Conservation (phyloP, 2,113 vertebrate genomes). For the Engystomops pustulosus region DNA sequence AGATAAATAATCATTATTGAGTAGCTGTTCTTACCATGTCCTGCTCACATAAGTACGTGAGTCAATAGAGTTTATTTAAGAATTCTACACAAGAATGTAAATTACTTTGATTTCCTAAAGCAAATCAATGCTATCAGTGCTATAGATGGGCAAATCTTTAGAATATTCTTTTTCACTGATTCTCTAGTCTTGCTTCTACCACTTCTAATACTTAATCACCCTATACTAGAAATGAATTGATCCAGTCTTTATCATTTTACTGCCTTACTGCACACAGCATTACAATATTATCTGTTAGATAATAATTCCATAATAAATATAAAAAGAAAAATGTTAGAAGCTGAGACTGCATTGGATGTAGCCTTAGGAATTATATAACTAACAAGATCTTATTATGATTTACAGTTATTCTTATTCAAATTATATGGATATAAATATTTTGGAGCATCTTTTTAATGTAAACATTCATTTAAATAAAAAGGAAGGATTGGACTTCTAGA, state of each 20-base stretch:
- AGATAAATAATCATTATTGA: too few relatives aligned
- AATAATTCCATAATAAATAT: not conserved
- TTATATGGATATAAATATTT: conserved; percentile 52
- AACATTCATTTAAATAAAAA: conserved; percentile 57
- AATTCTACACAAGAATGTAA: not conserved
- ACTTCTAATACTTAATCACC: not conserved
- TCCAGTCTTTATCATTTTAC: not conserved
- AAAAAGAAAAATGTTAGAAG: not conserved
- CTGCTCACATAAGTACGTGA: too few relatives aligned
- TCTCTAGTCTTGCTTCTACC: not conserved
- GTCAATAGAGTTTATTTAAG: not conserved
- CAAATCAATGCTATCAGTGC: not conserved
- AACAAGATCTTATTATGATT: conserved; percentile 11
- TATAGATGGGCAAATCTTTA: not conserved
- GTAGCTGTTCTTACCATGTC: too few relatives aligned
- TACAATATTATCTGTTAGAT: not conserved
- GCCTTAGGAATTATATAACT: conserved; percentile 4
- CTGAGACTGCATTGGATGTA: not conserved
- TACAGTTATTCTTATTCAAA: conserved; percentile 18
- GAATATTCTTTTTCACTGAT: not conserved
- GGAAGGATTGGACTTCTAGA: conserved; percentile 53
- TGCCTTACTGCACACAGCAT: not conserved
- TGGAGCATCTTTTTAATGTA: conserved; percentile 47
- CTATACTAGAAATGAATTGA: not conserved
- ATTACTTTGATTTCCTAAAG: not conserved